Conservation (phyloP, 1,140 invertebrate genomes). For the Drosophila micromelanica region DNA sequence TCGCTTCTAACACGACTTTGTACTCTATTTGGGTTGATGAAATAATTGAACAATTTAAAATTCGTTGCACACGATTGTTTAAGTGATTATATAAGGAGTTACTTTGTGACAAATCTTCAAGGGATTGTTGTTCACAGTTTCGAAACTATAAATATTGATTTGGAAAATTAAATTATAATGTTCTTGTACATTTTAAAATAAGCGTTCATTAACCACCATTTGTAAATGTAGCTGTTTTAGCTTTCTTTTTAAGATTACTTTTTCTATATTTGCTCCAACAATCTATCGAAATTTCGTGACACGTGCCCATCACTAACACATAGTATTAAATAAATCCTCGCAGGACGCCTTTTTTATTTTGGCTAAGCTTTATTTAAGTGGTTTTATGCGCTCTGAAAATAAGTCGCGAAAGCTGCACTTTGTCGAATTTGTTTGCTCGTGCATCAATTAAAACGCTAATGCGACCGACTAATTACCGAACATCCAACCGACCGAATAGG, state of each 20-base stretch:
- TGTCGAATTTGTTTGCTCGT: constrained; percentile 33
- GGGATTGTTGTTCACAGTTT: background rate
- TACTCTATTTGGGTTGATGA: no score
- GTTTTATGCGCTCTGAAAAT: constrained; percentile 38
- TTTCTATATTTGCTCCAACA: no score
- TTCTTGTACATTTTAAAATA: background rate
- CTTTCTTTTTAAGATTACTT: no score
- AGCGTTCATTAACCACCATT: no score
- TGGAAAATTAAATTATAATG: background rate
- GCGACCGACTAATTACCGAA: constrained; percentile 46
- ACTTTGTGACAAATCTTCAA: no score
- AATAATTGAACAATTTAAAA: no score
- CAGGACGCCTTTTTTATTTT: background rate
- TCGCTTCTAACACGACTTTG: no score
- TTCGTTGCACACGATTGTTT: no score
- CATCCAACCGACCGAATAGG: constrained; percentile 8
- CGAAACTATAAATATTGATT: background rate
- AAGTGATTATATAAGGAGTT: no score
- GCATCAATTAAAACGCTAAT: constrained; percentile 62
- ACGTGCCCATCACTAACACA: constrained; percentile 5
- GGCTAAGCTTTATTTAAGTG: constrained; percentile 56
- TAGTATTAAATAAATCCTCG: background rate
- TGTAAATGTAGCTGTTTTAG: no score
- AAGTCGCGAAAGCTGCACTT: constrained; percentile 43
- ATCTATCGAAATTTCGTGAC: background rate